Percentiles rank a stretch among this genome's conserved stretches.
phyloP scores from a whole-genome alignment of 2,888 invertebrate species.

The Antitype chi region DNA sequence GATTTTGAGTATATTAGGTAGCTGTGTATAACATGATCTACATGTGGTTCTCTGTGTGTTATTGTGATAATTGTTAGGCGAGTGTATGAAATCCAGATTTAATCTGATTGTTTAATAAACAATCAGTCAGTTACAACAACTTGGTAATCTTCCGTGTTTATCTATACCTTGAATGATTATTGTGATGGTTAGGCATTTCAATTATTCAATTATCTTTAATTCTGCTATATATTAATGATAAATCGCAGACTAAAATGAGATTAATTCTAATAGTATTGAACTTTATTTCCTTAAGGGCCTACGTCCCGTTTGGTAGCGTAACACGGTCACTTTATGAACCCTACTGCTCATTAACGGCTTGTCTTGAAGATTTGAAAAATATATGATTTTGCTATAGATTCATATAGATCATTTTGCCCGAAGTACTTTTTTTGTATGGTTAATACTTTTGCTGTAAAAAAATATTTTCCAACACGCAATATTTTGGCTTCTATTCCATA shows the following conservation, averaged over 20 bases:
- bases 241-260: background rate
- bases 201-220: background rate
- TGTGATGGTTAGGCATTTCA: background rate
- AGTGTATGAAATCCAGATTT: background rate
- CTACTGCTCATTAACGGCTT: too few species aligned
- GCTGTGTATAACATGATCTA: background rate
- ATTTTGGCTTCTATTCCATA: too few species aligned
- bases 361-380: too few species aligned
- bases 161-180: background rate
- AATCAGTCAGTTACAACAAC: background rate
- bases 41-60: background rate
- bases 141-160: constrained; percentile 5
- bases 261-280: background rate
- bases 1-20: constrained; percentile 32
- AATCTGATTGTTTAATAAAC: background rate
- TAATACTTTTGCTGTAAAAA: too few species aligned
- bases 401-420: too few species aligned
- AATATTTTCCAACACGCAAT: too few species aligned
- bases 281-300: constrained; percentile 14
- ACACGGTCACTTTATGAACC: too few species aligned
- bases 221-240: background rate
- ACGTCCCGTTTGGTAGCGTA: too few species aligned
- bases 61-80: constrained; percentile 9
- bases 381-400: too few species aligned
- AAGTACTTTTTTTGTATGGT: too few species aligned